These are phyloP conservation scores for Electrona antarctica DNA, from an alignment of 2,113 vertebrate species.

Conservation along the genomic window DNA sequence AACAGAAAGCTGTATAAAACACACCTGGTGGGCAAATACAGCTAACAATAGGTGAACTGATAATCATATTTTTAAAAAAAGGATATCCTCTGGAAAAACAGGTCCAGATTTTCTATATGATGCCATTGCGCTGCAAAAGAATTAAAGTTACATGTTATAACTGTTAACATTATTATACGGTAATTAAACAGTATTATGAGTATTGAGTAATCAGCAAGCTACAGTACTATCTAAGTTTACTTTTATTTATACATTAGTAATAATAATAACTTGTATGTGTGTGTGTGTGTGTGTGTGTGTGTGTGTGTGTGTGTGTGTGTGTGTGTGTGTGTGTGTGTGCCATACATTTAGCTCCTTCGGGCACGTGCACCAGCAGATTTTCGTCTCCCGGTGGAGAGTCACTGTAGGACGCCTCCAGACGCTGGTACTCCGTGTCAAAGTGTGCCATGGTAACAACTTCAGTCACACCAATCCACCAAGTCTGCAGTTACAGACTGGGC, in stretches of 20 bases:
- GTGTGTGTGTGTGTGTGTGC: background rate
- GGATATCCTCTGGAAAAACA: conserved; percentile 99
- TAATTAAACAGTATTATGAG: no score
- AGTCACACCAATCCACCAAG: conserved; percentile 29
- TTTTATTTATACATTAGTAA: no score
- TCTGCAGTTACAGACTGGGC: conserved; percentile 55
- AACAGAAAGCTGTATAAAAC: background rate
- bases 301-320: background rate
- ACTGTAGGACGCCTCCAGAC: conserved; percentile 92
- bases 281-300: conserved; percentile 4
- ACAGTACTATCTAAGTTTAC: no score
- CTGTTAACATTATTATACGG: no score
- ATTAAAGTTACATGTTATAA: no score
- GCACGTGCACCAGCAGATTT: conserved; percentile 90
- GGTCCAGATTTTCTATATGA: conserved; percentile 97
- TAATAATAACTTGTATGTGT: background rate
- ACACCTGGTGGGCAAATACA: background rate
- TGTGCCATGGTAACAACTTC: conserved; percentile 83
- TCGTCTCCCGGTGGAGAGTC: conserved; percentile 94
- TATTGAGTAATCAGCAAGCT: no score
- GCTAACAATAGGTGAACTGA: background rate
- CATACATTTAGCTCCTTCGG: conserved; percentile 94
- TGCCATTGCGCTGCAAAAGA: conserved; percentile 90
- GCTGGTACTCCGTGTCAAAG: conserved; percentile 95
- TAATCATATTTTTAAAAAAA: conserved; percentile 65